Percentiles rank a stretch among this genome's conserved stretches.
Conservation (phyloP, 2,113 vertebrate species). For the Aspidoscelis tigris region DNA sequence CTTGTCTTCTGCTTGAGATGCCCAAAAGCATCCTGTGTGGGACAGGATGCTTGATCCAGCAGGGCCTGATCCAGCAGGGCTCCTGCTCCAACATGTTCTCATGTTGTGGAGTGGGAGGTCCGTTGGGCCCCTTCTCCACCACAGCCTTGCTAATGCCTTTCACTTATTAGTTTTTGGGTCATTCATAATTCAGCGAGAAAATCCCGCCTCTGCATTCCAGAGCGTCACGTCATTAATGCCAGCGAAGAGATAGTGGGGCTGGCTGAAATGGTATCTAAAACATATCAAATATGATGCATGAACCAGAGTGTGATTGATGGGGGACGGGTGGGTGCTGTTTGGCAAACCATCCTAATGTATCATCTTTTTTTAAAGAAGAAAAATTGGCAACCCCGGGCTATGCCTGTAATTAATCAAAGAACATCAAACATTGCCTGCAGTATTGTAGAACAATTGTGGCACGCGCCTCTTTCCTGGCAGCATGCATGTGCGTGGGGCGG, state of each 20-base stretch:
- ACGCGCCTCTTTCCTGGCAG: not conserved
- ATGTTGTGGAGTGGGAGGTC: not conserved
- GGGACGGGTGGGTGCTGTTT: not conserved
- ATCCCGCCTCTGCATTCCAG: not conserved
- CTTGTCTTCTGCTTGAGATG: too few relatives aligned
- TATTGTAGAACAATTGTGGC: conserved; percentile 7
- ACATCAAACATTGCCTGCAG: not conserved
- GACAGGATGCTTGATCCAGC: too few relatives aligned
- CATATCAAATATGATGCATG: too few relatives aligned
- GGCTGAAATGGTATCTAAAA: not conserved
- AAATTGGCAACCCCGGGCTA: not conserved
- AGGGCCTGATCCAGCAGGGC: too few relatives aligned
- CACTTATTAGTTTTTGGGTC: not conserved
- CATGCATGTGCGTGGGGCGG: not conserved
- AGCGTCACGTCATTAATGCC: not conserved
- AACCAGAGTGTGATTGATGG: not conserved
- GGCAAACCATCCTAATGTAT: not conserved
- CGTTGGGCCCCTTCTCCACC: not conserved
- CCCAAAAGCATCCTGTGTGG: too few relatives aligned
- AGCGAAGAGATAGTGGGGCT: not conserved
- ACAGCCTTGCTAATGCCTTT: too few relatives aligned
- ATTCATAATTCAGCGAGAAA: not conserved
- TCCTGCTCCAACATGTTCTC: too few relatives aligned
- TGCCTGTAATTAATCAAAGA: conserved; percentile 15
- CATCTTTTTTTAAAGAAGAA: too few relatives aligned